These are phyloP conservation scores for Tetragnatha versicolor DNA, from an alignment of 1,140 invertebrate genomes.

Conservation along the genomic window DNA sequence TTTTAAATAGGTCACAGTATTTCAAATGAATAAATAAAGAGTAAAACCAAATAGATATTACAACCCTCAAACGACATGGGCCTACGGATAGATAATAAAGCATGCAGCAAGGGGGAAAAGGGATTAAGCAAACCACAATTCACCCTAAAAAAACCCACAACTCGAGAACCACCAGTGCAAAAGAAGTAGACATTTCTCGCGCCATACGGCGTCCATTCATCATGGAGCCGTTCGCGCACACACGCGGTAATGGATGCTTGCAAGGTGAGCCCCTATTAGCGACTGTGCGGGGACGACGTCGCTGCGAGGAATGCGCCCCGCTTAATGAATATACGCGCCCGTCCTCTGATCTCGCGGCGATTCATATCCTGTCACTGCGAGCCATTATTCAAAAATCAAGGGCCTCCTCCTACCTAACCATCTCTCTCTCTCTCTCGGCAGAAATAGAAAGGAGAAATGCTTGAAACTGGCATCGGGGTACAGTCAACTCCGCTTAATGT, in stretches of 20 bases:
- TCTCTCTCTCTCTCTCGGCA: neutral
- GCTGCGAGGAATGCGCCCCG: conserved; percentile 22
- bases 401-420: conserved; percentile 19
- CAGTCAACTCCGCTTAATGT: too few species aligned
- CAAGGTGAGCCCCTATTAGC: conserved; percentile 48
- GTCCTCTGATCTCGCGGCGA: conserved; percentile 41
- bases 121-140: too few species aligned
- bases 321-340: conserved; percentile 45
- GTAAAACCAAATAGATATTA: too few species aligned
- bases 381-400: conserved; percentile 45
- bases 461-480: too few species aligned
- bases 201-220: conserved; percentile 17
- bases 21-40: too few species aligned
- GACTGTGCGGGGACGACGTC: conserved; percentile 33
- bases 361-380: conserved; percentile 43
- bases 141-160: too few species aligned
- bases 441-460: neutral
- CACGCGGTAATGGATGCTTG: conserved; percentile 32
- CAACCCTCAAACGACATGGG: too few species aligned
- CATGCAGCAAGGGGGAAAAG: too few species aligned
- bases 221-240: conserved; percentile 9
- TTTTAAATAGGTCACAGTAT: too few species aligned
- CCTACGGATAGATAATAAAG: too few species aligned
- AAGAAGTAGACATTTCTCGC: too few species aligned
- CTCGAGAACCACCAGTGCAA: neutral